Evolutionary conservation across 1,140 invertebrate genomes (phyloP), one percentile per base, ranked within the genome.

Genomic region (Cydia pomonella): DNA sequence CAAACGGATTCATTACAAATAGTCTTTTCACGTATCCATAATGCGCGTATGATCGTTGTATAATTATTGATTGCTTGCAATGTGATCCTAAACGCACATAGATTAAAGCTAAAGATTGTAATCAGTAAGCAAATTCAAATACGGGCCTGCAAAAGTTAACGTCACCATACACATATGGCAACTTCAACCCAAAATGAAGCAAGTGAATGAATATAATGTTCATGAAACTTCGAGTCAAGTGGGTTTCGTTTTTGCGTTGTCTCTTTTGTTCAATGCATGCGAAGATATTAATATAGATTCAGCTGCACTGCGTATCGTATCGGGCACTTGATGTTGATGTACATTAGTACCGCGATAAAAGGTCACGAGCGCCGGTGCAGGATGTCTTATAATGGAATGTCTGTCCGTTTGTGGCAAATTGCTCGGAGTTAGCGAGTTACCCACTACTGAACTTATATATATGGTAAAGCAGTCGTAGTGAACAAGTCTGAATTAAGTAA

Each of bases 301-400:
- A 59, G 53, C 53, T 59, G 53, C 53, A 18, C 47, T 23, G 53
- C 77, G 73, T 79, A 80, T 73, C 77, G 73, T 79, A 80, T 73
- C 76, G 77, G 75, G 76, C 81, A 80, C 77, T 79, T 77, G 80
- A 81, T 81, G 79, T 74, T 44, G n/a, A 69, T 29, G 53, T 47
- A 53, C 72, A 69, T 69, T 69, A 69, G 74, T 73, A 59, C 50
- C 29, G 41, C 77, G 88, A 90, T 90, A 90, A 90, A 80, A 82
- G 88, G 88, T 90, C 87, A 85, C 78, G 81, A 84, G 83, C 79
- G 84, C 76, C 64, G 71, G 33, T 71, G 82, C 81, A 80, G 85
- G 82, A 87, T 86, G 84, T 85, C 83, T 82, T 76, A 87, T 85
- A 88, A 85, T 80, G 83, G 84, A 84, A 77, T 79, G 84, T 84